These are phyloP conservation scores for Zeuzera pyrina DNA, from an alignment of 2,888 invertebrate genomes.

Conservation along the genomic window DNA sequence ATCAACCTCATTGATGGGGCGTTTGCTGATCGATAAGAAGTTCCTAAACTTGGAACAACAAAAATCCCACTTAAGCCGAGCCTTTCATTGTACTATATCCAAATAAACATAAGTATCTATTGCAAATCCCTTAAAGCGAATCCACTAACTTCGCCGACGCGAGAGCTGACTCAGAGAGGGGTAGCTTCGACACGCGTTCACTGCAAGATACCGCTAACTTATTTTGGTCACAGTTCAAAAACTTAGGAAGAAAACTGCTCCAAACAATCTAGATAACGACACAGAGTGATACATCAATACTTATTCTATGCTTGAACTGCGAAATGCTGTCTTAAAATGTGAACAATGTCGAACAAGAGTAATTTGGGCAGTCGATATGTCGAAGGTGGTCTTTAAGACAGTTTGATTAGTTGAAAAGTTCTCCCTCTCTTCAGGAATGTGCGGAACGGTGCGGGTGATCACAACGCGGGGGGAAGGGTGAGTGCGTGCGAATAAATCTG, in stretches of 20 bases:
- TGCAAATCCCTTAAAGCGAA: slow-evolving; percentile 24
- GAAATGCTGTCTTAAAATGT: slow-evolving; percentile 14
- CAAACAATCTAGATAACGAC: neutral
- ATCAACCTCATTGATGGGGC: too few relatives aligned
- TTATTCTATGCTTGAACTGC: slow-evolving; percentile 9
- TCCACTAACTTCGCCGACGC: slow-evolving; percentile 16
- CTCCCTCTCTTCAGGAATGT: slow-evolving; percentile 19
- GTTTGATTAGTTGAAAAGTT: slow-evolving; percentile 58
- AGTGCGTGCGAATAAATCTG: slow-evolving; percentile 18
- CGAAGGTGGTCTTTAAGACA: slow-evolving; percentile 50
- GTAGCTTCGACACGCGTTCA: slow-evolving; percentile 11
- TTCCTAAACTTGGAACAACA: slow-evolving; percentile 13
- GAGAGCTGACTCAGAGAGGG: slow-evolving; percentile 14
- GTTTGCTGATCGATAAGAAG: too few relatives aligned
- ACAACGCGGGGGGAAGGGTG: slow-evolving; percentile 12
- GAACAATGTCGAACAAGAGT: slow-evolving; percentile 20
- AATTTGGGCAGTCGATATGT: slow-evolving; percentile 49
- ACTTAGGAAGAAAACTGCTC: neutral
- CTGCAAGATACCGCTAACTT: slow-evolving; percentile 19
- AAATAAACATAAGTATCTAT: slow-evolving; percentile 24
- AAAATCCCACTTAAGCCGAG: slow-evolving; percentile 25
- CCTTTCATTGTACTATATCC: slow-evolving; percentile 18
- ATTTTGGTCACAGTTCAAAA: neutral
- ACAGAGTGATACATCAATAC: neutral
- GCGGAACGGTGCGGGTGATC: slow-evolving; percentile 11